These are phyloP conservation scores for Acromyrmex heyeri DNA, from an alignment of 1,140 invertebrate species.

Conservation along the genomic window DNA sequence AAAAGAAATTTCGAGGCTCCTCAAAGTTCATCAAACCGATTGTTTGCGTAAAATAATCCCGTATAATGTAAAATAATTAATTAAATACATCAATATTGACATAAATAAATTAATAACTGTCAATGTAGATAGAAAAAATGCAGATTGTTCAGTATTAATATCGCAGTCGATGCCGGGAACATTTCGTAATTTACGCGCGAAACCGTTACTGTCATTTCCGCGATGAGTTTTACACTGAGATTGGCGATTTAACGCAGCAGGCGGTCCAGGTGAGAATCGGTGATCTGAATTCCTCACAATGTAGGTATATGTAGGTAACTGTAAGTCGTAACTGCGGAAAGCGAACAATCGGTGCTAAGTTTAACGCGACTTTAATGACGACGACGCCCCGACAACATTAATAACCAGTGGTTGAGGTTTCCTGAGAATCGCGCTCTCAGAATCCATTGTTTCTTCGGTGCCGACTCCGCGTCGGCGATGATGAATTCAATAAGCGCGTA, in stretches of 20 bases:
- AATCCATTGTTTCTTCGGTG: conserved; percentile 47
- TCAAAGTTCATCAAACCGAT: not conserved
- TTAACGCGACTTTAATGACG: conserved; percentile 76
- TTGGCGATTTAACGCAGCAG: conserved; percentile 36
- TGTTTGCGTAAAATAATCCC: not conserved
- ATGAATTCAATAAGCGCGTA: conserved; percentile 18
- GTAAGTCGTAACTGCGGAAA: conserved; percentile 68
- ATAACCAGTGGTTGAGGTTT: conserved; percentile 40
- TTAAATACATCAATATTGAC: no score
- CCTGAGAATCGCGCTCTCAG: conserved; percentile 48
- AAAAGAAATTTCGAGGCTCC: not conserved
- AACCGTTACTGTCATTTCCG: conserved; percentile 65
- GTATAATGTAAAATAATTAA: not conserved
- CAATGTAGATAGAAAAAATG: not conserved
- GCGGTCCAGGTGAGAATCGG: conserved; percentile 59
- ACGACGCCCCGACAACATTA: conserved; percentile 61
- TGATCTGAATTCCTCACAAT: conserved; percentile 64
- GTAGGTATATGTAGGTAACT: conserved; percentile 48
- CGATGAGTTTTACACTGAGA: conserved; percentile 33
- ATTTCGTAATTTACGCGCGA: conserved; percentile 63
- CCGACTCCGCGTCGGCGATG: not conserved
- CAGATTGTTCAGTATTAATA: not conserved
- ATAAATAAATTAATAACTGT: not conserved
- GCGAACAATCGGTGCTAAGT: conserved; percentile 64
- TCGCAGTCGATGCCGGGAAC: conserved; percentile 37